A percentile compares a stretch with the other conserved stretches of the same genome.
These are phyloP conservation scores for Loris lydekkerianus DNA, from an alignment of 2,797 vertebrate genomes.

Conservation along the genomic window DNA sequence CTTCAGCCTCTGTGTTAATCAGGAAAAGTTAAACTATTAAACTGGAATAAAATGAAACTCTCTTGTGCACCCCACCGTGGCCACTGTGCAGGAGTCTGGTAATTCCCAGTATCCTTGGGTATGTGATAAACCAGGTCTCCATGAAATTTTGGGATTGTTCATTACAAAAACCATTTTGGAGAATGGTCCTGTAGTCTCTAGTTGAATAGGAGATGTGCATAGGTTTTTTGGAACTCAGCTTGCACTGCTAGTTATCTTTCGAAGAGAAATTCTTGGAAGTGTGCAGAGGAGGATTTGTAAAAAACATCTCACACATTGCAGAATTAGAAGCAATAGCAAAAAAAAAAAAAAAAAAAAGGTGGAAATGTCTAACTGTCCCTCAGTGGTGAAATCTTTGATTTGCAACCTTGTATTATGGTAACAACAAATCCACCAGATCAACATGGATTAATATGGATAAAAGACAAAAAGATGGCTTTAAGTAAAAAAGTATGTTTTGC, in stretches of 20 bases:
- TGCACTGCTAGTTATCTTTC: not conserved
- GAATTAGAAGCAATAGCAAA: not conserved
- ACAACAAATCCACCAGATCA: not conserved
- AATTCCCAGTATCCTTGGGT: not conserved
- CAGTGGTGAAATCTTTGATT: not conserved
- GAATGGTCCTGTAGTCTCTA: not conserved
- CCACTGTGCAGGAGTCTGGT: not conserved
- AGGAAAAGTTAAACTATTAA: not conserved
- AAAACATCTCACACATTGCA: not conserved
- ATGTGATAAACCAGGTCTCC: not conserved
- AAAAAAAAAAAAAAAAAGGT: not conserved
- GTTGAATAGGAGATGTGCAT: not conserved
- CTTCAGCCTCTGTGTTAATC: not conserved
- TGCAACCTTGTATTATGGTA: not conserved
- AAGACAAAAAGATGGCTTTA: not conserved
- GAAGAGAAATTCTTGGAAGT: not conserved
- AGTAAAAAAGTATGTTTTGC: not conserved
- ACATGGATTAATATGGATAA: not conserved
- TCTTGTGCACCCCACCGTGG: not conserved
- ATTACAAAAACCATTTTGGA: not conserved
- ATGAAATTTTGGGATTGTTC: fast-evolving
- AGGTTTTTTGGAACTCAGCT: not conserved
- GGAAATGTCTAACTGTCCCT: not conserved
- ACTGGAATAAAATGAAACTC: not conserved
- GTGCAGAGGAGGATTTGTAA: not conserved